Base-by-base conservation (phyloP, 2,113 vertebrate species). In the Anolis carolinensis region DNA sequence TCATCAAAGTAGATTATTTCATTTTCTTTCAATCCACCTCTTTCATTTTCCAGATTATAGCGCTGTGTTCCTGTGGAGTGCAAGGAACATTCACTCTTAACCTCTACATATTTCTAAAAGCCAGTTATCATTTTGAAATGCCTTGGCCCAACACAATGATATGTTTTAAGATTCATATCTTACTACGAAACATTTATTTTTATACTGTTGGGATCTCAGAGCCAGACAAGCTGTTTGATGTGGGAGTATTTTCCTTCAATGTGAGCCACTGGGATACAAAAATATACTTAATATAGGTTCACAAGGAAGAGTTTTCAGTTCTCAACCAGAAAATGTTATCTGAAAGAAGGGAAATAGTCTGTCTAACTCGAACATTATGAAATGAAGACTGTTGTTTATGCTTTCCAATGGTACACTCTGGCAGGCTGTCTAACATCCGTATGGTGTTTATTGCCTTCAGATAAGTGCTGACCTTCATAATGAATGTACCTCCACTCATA, bases 401-500 rank as follows among this genome's bases (percentile, higher is more conserved):
- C n/a, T 16, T 79, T 36, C n/a, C 1, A 79, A 2, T 32, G 23
- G 72, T 27, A 44, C 23, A 85, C 14, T 77, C 87, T 34, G 78
- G 27, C 34, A 63, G 78, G 34, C 36, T 59, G 8, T 36, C 82
- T 89, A 39, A 78, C 83, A 39, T n/a, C 71, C 25, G 13, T 27
- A 36, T 70, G 36, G 18, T 50, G 13, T 4, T 72, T 55, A 71
- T 84, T 68, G 78, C 30, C 50, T 11, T 50, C 94, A 99, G 98
- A 99, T 98, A 0, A 99, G 98, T 1, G 98, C 98, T 1, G 99
- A 99, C 93, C 96, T 99, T 89, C 98, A 99, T 93, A 97, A 99
- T 0, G 97, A 98, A 90, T 99, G 98, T 90, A 99, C 99, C 3
- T 97, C 98, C 95, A 99, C 98, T 65, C 98, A 99, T 93, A 99